Conservation (phyloP, 2,113 vertebrate genomes). For the Carassius carassius region DNA sequence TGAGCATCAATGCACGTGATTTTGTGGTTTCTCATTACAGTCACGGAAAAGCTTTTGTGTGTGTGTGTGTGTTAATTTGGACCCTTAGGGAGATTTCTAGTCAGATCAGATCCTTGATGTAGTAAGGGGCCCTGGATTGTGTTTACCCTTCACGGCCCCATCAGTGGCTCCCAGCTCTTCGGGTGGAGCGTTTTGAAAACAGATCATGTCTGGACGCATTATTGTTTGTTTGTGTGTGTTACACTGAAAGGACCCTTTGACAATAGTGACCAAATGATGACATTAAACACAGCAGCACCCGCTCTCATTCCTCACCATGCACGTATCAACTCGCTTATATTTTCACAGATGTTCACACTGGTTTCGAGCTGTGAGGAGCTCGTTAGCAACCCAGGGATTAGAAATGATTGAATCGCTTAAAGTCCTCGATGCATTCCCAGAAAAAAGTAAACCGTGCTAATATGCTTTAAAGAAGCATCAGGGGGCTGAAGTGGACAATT, state of each 20-base stretch:
- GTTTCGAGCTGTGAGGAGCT: slow-evolving; percentile 20
- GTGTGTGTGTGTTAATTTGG: neutral
- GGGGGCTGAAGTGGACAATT: neutral
- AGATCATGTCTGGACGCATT: neutral
- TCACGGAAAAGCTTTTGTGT: neutral
- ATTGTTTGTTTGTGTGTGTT: neutral
- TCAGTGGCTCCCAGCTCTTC: neutral
- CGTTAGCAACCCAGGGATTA: slow-evolving; percentile 31
- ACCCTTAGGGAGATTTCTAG: neutral
- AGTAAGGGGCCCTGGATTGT: neutral
- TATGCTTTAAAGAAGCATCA: slow-evolving; percentile 7
- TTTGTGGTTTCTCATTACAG: neutral
- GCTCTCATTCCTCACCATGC: slow-evolving; percentile 18
- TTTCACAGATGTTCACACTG: slow-evolving; percentile 37
- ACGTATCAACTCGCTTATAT: slow-evolving; percentile 5
- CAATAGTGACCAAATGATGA: slow-evolving; percentile 47
- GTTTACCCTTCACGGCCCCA: neutral
- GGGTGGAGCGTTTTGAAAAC: neutral
- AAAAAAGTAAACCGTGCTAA: slow-evolving; percentile 21
- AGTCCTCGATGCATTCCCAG: slow-evolving; percentile 21
- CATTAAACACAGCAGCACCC: neutral
- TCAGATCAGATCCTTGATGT: neutral
- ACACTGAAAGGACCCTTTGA: slow-evolving; percentile 20
- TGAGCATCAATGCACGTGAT: neutral
- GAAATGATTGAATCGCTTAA: slow-evolving; percentile 27